A percentile compares a stretch with the other conserved stretches of the same genome.
These are phyloP conservation scores for Halcyon leucocephala DNA, from an alignment of 2,797 vertebrate genomes.

Conservation along the genomic window DNA sequence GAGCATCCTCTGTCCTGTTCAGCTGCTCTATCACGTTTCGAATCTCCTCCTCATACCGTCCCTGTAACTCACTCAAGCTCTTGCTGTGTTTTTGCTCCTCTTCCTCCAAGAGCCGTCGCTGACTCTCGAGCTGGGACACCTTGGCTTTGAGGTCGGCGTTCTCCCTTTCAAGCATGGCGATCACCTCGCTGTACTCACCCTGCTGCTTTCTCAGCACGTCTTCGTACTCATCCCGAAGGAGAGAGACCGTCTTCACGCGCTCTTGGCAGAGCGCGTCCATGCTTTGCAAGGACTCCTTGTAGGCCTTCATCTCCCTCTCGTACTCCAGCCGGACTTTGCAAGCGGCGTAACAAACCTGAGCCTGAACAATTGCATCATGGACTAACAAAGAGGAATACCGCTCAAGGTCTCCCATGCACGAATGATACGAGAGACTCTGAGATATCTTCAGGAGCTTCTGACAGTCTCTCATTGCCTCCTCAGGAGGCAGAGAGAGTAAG, in stretches of 20 bases:
- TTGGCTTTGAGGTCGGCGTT: constrained; percentile 87
- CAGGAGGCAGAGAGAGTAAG: constrained; percentile 76
- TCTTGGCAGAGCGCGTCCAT: constrained; percentile 85
- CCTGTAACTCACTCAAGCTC: constrained; percentile 82
- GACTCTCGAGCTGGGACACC: constrained; percentile 78
- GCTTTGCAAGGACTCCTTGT: constrained; percentile 82
- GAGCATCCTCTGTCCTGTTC: constrained; percentile 79
- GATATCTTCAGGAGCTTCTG: constrained; percentile 84
- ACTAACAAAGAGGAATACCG: constrained; percentile 85
- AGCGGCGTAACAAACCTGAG: constrained; percentile 91
- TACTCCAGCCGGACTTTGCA: constrained; percentile 87
- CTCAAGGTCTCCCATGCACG: constrained; percentile 74
- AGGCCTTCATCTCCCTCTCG: constrained; percentile 83
- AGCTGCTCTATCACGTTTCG: constrained; percentile 80
- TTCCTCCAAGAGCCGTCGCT: constrained; percentile 80
- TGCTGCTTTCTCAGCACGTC: constrained; percentile 86
- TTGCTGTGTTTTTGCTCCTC: constrained; percentile 80
- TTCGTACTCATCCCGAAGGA: constrained; percentile 87
- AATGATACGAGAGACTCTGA: constrained; percentile 75
- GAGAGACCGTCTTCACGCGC: constrained; percentile 79
- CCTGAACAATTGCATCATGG: constrained; percentile 91
- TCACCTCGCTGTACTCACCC: constrained; percentile 80
- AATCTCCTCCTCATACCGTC: constrained; percentile 83
- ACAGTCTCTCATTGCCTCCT: constrained; percentile 71
- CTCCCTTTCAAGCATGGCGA: constrained; percentile 84